Base-by-base conservation (phyloP, 2,797 vertebrate genomes). In the Trematomus bernacchii region DNA sequence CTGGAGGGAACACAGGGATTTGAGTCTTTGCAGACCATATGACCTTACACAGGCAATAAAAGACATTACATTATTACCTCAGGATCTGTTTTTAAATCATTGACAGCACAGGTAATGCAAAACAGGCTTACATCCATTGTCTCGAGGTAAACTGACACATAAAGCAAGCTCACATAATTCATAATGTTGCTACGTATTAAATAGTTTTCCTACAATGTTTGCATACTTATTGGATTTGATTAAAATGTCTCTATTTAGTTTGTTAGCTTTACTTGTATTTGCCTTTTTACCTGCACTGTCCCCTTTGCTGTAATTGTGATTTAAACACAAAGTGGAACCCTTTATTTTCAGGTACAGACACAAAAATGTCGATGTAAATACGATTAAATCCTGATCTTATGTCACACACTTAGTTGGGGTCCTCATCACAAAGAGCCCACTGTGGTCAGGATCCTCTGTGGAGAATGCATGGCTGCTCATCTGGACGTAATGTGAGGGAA, bases 401-500 rank as follows among this genome's bases (percentile, higher is more conserved):
- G 58, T 66, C 55, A 82, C 67, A 33, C 55, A 66, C 42, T 70
- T 44, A 3, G 18, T 54, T 51, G 18, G 23, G 10, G 47, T 48
- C 61, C 47, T 71, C 50, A 2, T 37, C 64, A 92, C 88, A 90
- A 87, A 85, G 85, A 85, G 48, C 40, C 67, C 58, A 63, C 70
- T n/a, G n/a, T 83, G 47, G 18, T 83, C 70, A 53, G 43, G 23
- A 66, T 66, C 63, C 51, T 67, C 66, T 65, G 60, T 65, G 77
- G 55, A 50, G 58, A 86, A 86, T 33, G 73, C 83, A 85, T 82
- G 76, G 59, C 76, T 80, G 83, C 80, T 88, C 85, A 83, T 61
- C 79, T 73, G 80, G 69, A 84, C 43, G 75, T 84, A 89, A 89
- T 74, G 16, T 16, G 74, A 74, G 10, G 10, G 82, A 77, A 82